phyloP scores from a whole-genome alignment of 1,140 invertebrate genomes.

The Carcinoscorpius rotundicauda region DNA sequence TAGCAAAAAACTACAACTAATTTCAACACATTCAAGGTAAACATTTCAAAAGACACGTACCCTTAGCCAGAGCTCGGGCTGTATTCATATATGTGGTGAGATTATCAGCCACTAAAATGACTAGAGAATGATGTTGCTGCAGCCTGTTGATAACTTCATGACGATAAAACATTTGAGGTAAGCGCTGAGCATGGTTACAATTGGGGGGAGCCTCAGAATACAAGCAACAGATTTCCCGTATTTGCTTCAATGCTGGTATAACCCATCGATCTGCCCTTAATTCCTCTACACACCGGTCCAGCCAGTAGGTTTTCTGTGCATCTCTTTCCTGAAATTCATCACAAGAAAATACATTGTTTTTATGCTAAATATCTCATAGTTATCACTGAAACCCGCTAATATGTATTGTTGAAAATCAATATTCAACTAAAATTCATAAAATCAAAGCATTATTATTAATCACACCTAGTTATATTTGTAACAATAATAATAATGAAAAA shows the following conservation, averaged over 20 bases:
- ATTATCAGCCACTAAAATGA: constrained; percentile 86
- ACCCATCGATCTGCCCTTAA: constrained; percentile 83
- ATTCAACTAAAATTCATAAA: too few species aligned
- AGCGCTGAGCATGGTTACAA: constrained; percentile 44
- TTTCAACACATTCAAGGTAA: too few species aligned
- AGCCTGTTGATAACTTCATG: constrained; percentile 79
- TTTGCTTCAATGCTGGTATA: constrained; percentile 86
- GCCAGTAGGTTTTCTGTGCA: constrained; percentile 88
- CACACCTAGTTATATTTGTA: too few species aligned
- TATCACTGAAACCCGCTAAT: too few species aligned
- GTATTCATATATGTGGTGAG: constrained; percentile 83
- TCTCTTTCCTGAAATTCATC: constrained; percentile 64
- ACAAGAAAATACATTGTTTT: too few species aligned
- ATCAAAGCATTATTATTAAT: too few species aligned
- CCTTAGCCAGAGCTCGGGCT: constrained; percentile 54
- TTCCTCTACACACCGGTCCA: constrained; percentile 91
- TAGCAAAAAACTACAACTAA: too few species aligned
- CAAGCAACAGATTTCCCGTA: constrained; percentile 86
- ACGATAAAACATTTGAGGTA: constrained; percentile 39
- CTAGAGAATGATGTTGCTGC: constrained; percentile 81
- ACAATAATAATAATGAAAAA: too few species aligned
- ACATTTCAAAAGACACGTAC: constrained; percentile 28
- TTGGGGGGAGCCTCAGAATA: constrained; percentile 66
- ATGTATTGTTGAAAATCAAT: too few species aligned
- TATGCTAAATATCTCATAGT: too few species aligned